Evolutionary conservation across 2,797 vertebrate species (phyloP), one percentile per base, ranked within the genome.

Genomic region (Sebastes trivittatus): DNA sequence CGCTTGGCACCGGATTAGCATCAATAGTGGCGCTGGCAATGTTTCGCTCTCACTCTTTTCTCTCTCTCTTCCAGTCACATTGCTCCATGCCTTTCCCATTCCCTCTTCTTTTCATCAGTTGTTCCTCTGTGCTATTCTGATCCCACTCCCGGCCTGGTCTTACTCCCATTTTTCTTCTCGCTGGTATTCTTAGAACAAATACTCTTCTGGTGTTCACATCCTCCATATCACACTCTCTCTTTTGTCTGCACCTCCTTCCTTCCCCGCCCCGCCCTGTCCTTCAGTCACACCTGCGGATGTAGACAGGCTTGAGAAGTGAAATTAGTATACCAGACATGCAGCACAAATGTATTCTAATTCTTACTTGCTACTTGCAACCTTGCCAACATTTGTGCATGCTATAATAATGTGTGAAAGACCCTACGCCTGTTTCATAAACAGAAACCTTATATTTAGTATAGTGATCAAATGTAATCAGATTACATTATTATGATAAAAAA

Each of bases 1-100:
- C 22, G 38, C 67, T 88, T 83, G 84, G 89, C 82, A 77, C 80
- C 7, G 29, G 72, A 88, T 92, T 84, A 88, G 77, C 87, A 86
- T 85, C 84, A 77, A 67, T 71, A 82, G 85, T 18, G 36, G 80
- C 16, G 49, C 84, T 74, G 82, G 78, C 80, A 79, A 25, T 49
- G 66, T 58, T 75, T 85, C 62, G 77, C 74, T 75, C 82, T 72
- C 86, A n/a, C 75, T 84, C 67, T 61, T n/a, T 20, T 46, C 18
- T 52, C 62, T 55, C 32, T 65, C 64, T 55, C 52, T 65, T 29
- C 60, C 72, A 11, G 63, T 78, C 66, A 68, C 81, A 72, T 23
- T 65, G 63, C 67, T 74, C 66, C 63, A n/a, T 23, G 32, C 55
- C 34, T 72, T 58, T 70, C 30, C 71, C 36, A 29, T 46, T 36